These are phyloP conservation scores for Euphonia xanthogaster DNA, from an alignment of 2,797 vertebrate genomes.

Conservation along the genomic window DNA sequence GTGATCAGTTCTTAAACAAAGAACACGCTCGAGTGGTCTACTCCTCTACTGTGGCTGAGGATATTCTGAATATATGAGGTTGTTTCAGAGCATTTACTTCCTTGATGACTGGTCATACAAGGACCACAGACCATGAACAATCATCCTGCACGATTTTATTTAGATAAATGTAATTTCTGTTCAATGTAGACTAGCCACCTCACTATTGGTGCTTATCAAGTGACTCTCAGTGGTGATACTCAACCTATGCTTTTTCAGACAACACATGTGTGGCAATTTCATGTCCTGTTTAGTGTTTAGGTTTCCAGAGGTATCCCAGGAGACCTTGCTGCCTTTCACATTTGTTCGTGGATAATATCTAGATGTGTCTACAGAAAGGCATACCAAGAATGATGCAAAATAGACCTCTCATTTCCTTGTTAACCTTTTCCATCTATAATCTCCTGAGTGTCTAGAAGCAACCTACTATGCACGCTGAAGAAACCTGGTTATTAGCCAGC, in stretches of 20 bases:
- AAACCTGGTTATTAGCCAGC: slow-evolving; percentile 56
- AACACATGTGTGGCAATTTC: neutral
- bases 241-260: neutral
- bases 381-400: neutral
- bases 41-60: neutral
- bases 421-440: neutral
- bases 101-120: neutral
- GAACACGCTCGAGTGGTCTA: neutral
- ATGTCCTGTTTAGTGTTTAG: neutral
- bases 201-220: neutral
- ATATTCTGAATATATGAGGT: neutral
- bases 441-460: neutral
- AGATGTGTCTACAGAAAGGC: neutral
- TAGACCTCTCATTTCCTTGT: neutral
- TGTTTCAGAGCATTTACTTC: neutral
- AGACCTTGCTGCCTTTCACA: neutral
- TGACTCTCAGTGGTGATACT: neutral
- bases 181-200: neutral
- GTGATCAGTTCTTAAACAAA: neutral
- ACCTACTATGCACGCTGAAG: neutral
- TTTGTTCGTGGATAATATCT: neutral
- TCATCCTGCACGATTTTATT: neutral
- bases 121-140: neutral
- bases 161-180: neutral
- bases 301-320: neutral